phyloP scores from a whole-genome alignment of 64 coral and sea anemone genomes.

The Stichodactyla helianthus region DNA sequence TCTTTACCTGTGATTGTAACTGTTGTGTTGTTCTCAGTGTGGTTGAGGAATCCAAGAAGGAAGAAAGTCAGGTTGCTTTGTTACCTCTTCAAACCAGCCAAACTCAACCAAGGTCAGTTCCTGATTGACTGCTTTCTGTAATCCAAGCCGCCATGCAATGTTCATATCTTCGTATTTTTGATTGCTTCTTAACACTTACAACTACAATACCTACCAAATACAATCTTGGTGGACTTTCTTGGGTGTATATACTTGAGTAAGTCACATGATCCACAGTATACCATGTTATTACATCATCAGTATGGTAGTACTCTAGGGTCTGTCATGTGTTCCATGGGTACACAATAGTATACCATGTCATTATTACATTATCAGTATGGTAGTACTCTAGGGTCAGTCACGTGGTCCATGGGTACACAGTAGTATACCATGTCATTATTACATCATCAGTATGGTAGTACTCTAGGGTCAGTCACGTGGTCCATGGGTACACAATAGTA shows the following conservation, averaged over 20 bases:
- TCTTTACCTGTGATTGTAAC: not conserved
- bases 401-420: conserved; percentile 1
- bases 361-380: not conserved
- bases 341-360: not conserved
- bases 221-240: no score
- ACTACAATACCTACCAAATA: no score
- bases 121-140: not conserved
- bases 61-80: conserved; percentile 4
- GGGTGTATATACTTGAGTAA: not conserved
- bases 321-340: not conserved
- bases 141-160: not conserved
- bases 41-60: not conserved
- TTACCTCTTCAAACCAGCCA: not conserved
- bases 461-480: not conserved
- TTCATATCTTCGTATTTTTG: not conserved
- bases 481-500: not conserved
- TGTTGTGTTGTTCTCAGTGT: not conserved
- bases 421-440: not conserved
- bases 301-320: not conserved
- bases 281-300: not conserved
- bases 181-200: no score
- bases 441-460: not conserved
- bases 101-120: not conserved
- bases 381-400: not conserved
- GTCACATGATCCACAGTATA: not conserved